Conservation (phyloP, 2,797 vertebrate species). For the Chromobotia macracanthus region DNA sequence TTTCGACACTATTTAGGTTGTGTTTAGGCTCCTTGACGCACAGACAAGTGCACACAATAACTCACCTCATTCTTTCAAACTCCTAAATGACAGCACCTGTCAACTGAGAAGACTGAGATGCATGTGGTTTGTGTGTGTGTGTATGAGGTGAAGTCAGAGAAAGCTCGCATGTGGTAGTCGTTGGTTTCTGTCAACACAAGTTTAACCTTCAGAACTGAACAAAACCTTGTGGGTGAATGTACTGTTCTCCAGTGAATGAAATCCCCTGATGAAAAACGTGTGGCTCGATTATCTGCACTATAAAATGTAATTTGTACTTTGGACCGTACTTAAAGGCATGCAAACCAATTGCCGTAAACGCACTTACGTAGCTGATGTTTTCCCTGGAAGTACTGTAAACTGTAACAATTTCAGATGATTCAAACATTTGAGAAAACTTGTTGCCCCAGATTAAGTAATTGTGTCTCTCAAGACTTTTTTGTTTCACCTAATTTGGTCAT, state of each 20-base stretch:
- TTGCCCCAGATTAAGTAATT: too few species aligned
- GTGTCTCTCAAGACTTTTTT: too few species aligned
- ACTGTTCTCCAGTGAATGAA: constrained; percentile 25
- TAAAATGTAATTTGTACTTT: constrained; percentile 1
- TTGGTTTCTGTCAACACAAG: constrained; percentile 54
- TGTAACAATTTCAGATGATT: too few species aligned
- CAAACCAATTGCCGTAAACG: too few species aligned
- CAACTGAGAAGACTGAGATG: constrained; percentile 51
- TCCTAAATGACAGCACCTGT: constrained; percentile 57
- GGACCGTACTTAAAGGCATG: not conserved
- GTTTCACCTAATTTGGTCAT: too few species aligned
- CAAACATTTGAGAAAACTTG: too few species aligned
- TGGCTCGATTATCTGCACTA: constrained; percentile 4
- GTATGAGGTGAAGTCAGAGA: constrained; percentile 29
- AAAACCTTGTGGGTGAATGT: constrained; percentile 24
- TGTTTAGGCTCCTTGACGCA: constrained; percentile 65
- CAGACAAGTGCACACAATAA: constrained; percentile 71
- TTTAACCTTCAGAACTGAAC: constrained; percentile 47
- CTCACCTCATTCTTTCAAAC: constrained; percentile 63
- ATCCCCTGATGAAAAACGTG: constrained; percentile 23
- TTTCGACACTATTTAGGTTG: constrained; percentile 66
- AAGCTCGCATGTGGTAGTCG: constrained; percentile 54
- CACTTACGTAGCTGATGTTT: too few species aligned
- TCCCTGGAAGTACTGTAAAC: too few species aligned
- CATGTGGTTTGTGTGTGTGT: constrained; percentile 44